Evolutionary conservation across 1,140 invertebrate species (phyloP).

Genomic region (Heliothis virescens): DNA sequence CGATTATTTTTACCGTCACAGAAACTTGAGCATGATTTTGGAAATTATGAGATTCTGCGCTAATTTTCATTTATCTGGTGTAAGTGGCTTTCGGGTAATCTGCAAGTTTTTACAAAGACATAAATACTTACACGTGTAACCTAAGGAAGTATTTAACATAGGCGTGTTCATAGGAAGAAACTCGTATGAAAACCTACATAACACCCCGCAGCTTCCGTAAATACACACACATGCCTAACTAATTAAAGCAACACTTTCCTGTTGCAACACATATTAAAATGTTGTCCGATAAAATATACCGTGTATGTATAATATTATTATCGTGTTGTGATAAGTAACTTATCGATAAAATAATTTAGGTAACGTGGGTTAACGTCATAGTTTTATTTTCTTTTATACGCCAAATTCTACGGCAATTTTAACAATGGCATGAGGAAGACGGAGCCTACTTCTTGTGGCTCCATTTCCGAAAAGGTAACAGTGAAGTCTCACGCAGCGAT

Average conservation of each 20-base stretch:
- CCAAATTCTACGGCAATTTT: constrained; percentile 11
- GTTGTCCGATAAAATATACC: neutral
- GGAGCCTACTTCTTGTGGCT: constrained; percentile 22
- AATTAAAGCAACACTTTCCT: constrained; percentile 31
- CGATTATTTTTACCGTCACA: neutral
- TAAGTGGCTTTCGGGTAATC: too few relatives aligned
- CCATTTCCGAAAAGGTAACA: constrained; percentile 67
- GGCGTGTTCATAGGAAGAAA: neutral
- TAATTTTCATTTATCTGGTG: too few relatives aligned
- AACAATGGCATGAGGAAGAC: constrained; percentile 27
- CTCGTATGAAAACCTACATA: constrained; percentile 2
- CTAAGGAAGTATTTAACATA: neutral
- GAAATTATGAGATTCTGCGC: neutral
- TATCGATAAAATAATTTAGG: neutral
- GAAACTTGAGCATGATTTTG: neutral
- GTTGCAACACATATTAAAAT: neutral
- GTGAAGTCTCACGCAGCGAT: constrained; percentile 68
- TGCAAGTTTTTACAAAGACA: too few relatives aligned
- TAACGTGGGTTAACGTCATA: neutral
- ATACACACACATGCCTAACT: neutral
- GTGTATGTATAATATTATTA: neutral
- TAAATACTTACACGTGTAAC: neutral
- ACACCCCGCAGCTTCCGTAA: constrained; percentile 14
- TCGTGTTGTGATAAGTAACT: neutral
- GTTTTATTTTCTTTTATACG: neutral